These are phyloP conservation scores for Glyphotaelius pellucidus DNA, from an alignment of 2,888 invertebrate species.

Conservation along the genomic window DNA sequence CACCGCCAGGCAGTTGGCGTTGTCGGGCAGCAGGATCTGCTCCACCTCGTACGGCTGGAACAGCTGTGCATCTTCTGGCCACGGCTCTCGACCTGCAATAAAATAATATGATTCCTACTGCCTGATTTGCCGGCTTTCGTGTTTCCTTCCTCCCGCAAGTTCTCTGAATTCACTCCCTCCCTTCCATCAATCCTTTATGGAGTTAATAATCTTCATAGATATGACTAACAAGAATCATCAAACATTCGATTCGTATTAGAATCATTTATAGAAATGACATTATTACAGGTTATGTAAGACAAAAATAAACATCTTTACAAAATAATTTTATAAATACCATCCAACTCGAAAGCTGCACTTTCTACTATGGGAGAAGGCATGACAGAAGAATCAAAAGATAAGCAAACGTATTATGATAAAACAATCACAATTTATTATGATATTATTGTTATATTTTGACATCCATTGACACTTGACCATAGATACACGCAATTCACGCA, in stretches of 20 bases:
- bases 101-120: not conserved
- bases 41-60: conserved; percentile 95
- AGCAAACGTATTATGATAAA: not conserved
- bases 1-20: conserved; percentile 94
- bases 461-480: not conserved
- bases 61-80: conserved; percentile 91
- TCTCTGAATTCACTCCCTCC: too few species aligned
- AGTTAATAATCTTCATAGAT: not conserved
- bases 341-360: conserved; percentile 52
- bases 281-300: conserved; percentile 30
- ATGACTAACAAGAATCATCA: not conserved
- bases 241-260: not conserved
- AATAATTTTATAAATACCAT: conserved; percentile 33
- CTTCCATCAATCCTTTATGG: too few species aligned
- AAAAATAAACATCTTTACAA: not conserved
- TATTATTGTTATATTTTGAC: conserved; percentile 12
- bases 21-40: conserved; percentile 95
- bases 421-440: not conserved
- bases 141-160: too few species aligned
- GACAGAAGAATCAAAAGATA: not conserved
- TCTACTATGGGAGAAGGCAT: conserved; percentile 54
- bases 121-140: too few species aligned
- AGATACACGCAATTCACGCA: not conserved
- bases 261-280: not conserved
- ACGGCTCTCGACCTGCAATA: conserved; percentile 87